Base-by-base conservation (phyloP, 2,888 invertebrate genomes). In the Chaitophorus viminalis region DNA sequence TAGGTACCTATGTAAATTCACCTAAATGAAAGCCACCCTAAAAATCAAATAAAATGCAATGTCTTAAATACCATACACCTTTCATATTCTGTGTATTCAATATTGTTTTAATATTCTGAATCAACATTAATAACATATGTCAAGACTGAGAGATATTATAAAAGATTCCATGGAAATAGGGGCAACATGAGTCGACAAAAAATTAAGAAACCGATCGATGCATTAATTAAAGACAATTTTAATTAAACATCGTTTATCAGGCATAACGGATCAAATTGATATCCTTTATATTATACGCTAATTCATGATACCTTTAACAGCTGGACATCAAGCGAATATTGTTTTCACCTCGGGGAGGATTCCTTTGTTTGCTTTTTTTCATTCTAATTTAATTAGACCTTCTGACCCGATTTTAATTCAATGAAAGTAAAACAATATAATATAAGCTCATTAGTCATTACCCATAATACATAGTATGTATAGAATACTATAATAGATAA, bases 241-340 rank as follows among this genome's bases (percentile, higher is more conserved):
- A 87, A 87, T 81, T 87, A 87, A 81, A 87, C 74, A 87, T 79
- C 87, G 87, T 87, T 87, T 87, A 87, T 87, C 87, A 65, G 72
- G 36, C 36, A 79, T 79, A 75, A 46, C 78, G 65, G 72, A 87
- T 87, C 87, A 68, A 33, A 65, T 72, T 39, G 68, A 68, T 77
- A 85, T 77, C 76, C 76, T 85, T 77, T 85, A 85, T 85, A 46
- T 68, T 46, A 65, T 65, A 84, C 76, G 84, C 84, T 77, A 84
- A 77, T 84, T 84, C 84, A 68, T 68, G 84, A 52, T 85, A 85
- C 84, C 68, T 68, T 68, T 52, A 87, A 81, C 87, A 87, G 87
- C 81, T 81, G 81, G 81, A 87, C 74, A 74, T 65, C 87, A n/a
- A 87, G 60, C 81, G 87, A 87, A 87, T 87, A 87, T 81, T 87